Conservation (phyloP, 1,140 invertebrate species). For the Apis laboriosa region DNA sequence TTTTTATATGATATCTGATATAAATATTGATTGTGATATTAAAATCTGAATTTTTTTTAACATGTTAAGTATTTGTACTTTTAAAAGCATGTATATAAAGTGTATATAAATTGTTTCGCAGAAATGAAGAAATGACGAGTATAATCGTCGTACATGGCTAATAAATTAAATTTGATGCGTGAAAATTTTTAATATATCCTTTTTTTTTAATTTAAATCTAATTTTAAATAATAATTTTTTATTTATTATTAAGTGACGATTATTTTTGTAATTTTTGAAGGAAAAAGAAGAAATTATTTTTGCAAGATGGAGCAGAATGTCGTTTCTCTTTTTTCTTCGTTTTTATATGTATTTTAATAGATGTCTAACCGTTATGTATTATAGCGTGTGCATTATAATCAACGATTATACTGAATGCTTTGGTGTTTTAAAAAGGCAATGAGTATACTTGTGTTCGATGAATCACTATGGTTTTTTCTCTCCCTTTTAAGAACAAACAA, state of each 20-base stretch:
- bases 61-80: too few species aligned
- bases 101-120: too few species aligned
- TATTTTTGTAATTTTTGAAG: not conserved
- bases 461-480: slow-evolving; percentile 1
- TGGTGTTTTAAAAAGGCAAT: not conserved
- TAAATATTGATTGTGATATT: too few species aligned
- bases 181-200: too few species aligned
- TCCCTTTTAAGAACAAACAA: not conserved
- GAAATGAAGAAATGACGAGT: too few species aligned
- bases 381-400: not conserved
- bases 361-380: not conserved
- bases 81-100: too few species aligned
- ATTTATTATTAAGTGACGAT: not conserved
- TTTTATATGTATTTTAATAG: not conserved
- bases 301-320: not conserved
- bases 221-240: not conserved
- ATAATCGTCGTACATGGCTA: too few species aligned
- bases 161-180: too few species aligned
- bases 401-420: not conserved
- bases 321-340: not conserved
- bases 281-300: not conserved
- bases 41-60: too few species aligned
- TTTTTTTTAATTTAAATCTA: not conserved
- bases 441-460: not conserved
- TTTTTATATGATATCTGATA: not conserved